Evolutionary conservation across 92 coral and sea anemone species (phyloP).

Genomic region (Epizoanthus ramosus): DNA sequence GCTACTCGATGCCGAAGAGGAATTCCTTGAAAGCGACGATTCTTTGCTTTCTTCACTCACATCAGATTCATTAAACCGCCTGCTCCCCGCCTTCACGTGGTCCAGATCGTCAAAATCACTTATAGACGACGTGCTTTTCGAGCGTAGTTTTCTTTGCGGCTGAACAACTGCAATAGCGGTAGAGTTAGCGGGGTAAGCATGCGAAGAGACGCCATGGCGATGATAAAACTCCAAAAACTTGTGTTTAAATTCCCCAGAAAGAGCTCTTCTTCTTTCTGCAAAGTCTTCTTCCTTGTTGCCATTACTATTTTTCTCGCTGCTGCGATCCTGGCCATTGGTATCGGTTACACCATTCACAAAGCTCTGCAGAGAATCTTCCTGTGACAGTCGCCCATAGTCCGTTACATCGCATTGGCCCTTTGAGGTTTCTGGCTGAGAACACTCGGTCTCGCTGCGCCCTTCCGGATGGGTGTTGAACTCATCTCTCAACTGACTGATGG

Average conservation of each 20-base stretch:
- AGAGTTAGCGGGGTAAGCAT: not conserved
- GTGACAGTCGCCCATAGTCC: not conserved
- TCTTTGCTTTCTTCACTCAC: not conserved
- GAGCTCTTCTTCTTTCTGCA: not conserved
- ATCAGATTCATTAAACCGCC: conserved; percentile 22
- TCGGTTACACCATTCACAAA: not conserved
- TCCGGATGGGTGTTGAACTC: not conserved
- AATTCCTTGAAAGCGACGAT: not conserved
- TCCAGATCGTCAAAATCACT: conserved; percentile 38
- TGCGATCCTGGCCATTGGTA: not conserved
- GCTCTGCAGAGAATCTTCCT: not conserved
- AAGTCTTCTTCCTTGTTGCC: not conserved
- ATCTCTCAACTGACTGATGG: conserved; percentile 8
- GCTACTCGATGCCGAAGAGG: conserved; percentile 17
- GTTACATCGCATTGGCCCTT: not conserved
- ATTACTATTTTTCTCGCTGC: not conserved
- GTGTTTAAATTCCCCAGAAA: conserved; percentile 18
- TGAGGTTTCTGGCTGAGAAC: not conserved
- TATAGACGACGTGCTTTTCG: conserved; percentile 23
- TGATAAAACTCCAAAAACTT: conserved; percentile 14
- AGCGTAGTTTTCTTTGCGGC: conserved; percentile 23
- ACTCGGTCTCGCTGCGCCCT: not conserved
- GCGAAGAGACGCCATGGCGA: not conserved
- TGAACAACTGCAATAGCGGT: conserved; percentile 40
- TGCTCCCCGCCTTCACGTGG: conserved; percentile 43